Evolutionary conservation across 2,888 invertebrate genomes (phyloP).

Genomic region (Hypsopygia costalis): DNA sequence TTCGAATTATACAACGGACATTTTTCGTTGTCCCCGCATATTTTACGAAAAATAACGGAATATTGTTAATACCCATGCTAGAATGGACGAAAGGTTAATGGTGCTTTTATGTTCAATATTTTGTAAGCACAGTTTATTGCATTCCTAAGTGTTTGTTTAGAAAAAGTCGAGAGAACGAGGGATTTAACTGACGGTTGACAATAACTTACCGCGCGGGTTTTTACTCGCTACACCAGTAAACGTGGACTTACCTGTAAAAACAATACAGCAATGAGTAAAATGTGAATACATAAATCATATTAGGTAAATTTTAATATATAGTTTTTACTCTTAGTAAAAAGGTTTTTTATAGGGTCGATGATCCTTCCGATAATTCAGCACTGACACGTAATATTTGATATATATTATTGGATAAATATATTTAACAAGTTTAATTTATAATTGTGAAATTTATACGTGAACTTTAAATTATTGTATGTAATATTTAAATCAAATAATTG

Average conservation of each 20-base stretch:
- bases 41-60: constrained; percentile 30
- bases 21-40: constrained; percentile 37
- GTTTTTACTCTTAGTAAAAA: no score
- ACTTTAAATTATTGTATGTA: no score
- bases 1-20: constrained; percentile 62
- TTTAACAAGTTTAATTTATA: no score
- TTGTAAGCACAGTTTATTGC: constrained; percentile 14
- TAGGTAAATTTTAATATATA: no score
- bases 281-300: no score
- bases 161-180: constrained; percentile 1
- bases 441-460: no score
- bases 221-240: constrained; percentile 5
- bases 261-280: no score
- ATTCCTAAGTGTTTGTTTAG: constrained; percentile 9
- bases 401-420: no score
- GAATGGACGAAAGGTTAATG: constrained; percentile 10
- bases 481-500: no score
- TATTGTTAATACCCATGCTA: constrained; percentile 40
- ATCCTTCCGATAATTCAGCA: no score
- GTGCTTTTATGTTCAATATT: constrained; percentile 18
- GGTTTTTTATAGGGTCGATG: no score
- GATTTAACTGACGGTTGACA: background rate
- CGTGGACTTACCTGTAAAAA: constrained; percentile 6
- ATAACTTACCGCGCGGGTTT: constrained; percentile 15
- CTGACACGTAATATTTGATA: no score